Conservation (phyloP, 2,888 invertebrate species). For the Thereva nobilitata region DNA sequence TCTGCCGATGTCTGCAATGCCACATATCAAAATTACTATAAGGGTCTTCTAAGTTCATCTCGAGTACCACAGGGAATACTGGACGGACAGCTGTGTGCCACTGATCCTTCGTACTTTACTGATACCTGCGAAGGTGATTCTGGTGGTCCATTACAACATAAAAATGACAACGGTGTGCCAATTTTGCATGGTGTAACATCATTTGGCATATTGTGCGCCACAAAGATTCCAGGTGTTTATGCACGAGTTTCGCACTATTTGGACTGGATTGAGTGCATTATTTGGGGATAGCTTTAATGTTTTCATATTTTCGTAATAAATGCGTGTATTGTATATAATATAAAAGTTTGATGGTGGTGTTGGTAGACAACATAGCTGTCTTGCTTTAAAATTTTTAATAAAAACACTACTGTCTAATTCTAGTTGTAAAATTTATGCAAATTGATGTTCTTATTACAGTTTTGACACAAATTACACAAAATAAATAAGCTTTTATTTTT, state of each 20-base stretch:
- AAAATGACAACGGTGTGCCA: slow-evolving; percentile 43
- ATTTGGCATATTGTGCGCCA: slow-evolving; percentile 52
- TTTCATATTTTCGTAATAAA: too few relatives aligned
- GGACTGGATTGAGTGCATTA: slow-evolving; percentile 52
- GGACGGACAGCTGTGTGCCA: slow-evolving; percentile 45
- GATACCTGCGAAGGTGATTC: slow-evolving; percentile 55
- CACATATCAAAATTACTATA: slow-evolving; percentile 24
- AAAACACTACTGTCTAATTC: too few relatives aligned
- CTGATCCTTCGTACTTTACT: slow-evolving; percentile 40
- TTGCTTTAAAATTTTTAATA: too few relatives aligned
- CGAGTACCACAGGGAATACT: slow-evolving; percentile 36
- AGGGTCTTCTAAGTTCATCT: slow-evolving; percentile 20
- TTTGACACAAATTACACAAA: too few relatives aligned
- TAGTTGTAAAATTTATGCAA: too few relatives aligned
- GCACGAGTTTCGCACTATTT: slow-evolving; percentile 52
- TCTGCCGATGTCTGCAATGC: slow-evolving; percentile 40
- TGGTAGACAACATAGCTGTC: too few relatives aligned
- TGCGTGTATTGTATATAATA: too few relatives aligned
- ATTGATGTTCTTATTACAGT: too few relatives aligned
- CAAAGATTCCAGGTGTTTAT: slow-evolving; percentile 51
- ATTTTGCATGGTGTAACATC: slow-evolving; percentile 51
- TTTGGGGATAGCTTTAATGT: slow-evolving; percentile 45
- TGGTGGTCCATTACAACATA: slow-evolving; percentile 51
- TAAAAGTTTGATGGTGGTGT: too few relatives aligned
- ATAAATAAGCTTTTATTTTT: too few relatives aligned